A percentile compares a stretch with the other conserved stretches of the same genome.
Conservation (phyloP, 1,140 invertebrate genomes). For the Bradynema listronoti region DNA sequence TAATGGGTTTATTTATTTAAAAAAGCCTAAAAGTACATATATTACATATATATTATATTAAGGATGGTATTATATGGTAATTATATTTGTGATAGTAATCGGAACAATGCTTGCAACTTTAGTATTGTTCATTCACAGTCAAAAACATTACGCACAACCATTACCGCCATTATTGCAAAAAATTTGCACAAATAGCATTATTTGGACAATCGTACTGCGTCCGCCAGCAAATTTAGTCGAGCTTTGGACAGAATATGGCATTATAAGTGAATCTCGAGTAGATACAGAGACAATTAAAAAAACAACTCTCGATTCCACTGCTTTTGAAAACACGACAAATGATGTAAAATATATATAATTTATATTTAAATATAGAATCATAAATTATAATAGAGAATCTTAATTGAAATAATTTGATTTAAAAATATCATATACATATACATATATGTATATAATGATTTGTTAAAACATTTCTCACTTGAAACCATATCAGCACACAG, state of each 20-base stretch:
- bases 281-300: constrained; percentile 18
- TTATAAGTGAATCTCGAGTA: constrained; percentile 40
- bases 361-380: no score
- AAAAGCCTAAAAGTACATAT: not conserved
- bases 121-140: constrained; percentile 38
- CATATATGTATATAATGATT: no score
- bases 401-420: no score
- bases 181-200: constrained; percentile 21
- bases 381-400: no score
- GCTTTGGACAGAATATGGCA: constrained; percentile 53
- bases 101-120: constrained; percentile 50
- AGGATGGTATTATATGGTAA: constrained; percentile 55
- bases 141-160: constrained; percentile 11
- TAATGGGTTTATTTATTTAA: constrained; percentile 41
- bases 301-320: no score
- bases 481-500: no score
- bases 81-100: constrained; percentile 55
- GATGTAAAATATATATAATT: no score
- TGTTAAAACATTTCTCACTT: no score
- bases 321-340: no score
- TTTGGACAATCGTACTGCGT: constrained; percentile 41
- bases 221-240: constrained; percentile 47
- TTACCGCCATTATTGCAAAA: constrained; percentile 19
- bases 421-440: no score
- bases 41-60: constrained; percentile 2